Evolutionary conservation across 2,113 vertebrate genomes (phyloP), one percentile per base, ranked within the genome.

Genomic region (Bambusicola thoracicus): DNA sequence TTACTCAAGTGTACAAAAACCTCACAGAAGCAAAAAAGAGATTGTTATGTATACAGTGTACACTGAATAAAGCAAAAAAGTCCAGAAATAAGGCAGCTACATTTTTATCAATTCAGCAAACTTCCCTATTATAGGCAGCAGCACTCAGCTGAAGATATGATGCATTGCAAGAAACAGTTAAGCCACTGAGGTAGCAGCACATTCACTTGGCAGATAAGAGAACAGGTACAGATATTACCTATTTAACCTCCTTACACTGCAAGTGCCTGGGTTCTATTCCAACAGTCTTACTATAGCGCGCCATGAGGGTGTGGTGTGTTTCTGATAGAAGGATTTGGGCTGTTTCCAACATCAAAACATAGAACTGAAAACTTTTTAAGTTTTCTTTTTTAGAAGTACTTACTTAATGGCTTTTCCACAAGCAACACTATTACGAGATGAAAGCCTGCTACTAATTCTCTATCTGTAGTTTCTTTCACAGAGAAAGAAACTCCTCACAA

Each of bases 161-260:
- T 21, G 34, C 8, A 1, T 19, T 34, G 44, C 17, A 32, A 68
- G 68, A 29, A 1, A 0, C 2, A n/a, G 55, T 30, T 7, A 24
- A 58, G 41, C 30, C 32, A 18, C 18, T 18, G 70, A 79, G 51
- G 74, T 4, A 78, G 66, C 36, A 78, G n/a, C 48, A 25, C 3
- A 7, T 21, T 40, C 30, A 6, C 8, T 27, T 53, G 43, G 56
- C 61, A 89, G 51, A n/a, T 41, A 36, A 40, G 15, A 85, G n/a
- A 92, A 36, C 13, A 58, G 44, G 51, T 49, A 77, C 80, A 43
- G 61, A 7, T 13, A 40, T 13, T 51, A 49, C 10, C 40, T 11
- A 34, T 14, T n/a, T 48, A 41, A 59, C 44, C 14, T 29, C 34
- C 15, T 19, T 15, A 18, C 12, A 0, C 15, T 13, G 27, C 34